Conservation (phyloP, 2,113 vertebrate genomes). For the Otolemur garnettii region DNA sequence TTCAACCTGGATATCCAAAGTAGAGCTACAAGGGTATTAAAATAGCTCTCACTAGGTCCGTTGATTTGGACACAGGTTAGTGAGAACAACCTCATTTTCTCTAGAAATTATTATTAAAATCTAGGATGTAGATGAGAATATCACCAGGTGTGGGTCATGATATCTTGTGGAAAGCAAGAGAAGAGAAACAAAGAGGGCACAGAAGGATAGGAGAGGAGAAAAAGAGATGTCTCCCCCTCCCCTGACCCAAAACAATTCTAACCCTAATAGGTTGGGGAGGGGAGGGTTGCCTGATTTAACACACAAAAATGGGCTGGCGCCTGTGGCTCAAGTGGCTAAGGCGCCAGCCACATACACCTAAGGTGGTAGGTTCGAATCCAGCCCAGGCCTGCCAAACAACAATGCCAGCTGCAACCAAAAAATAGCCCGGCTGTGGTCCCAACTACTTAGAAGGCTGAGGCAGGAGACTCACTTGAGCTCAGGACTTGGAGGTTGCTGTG, state of each 20-base stretch:
- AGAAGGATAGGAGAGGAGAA: neutral
- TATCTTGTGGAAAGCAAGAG: neutral
- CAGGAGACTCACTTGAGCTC: too few relatives aligned
- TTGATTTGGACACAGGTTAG: neutral
- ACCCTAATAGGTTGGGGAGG: neutral
- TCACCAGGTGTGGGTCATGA: neutral
- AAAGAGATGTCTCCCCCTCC: neutral
- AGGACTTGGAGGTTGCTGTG: too few relatives aligned
- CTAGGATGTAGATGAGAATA: neutral
- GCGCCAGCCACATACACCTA: too few relatives aligned
- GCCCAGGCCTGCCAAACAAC: too few relatives aligned
- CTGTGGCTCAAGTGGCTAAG: too few relatives aligned
- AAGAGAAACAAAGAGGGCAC: neutral
- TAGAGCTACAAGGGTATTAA: neutral
- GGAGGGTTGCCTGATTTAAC: neutral
- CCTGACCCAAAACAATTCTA: neutral
- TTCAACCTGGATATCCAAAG: neutral
- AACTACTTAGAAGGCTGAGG: too few relatives aligned
- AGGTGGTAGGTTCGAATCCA: too few relatives aligned
- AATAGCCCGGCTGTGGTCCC: too few relatives aligned
- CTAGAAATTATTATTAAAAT: neutral
- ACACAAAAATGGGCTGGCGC: neutral
- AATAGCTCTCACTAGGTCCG: neutral
- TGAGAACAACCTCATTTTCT: neutral
- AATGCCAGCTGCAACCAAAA: too few relatives aligned